phyloP scores from a whole-genome alignment of 2,888 invertebrate genomes.

The Lottia gigantea region DNA sequence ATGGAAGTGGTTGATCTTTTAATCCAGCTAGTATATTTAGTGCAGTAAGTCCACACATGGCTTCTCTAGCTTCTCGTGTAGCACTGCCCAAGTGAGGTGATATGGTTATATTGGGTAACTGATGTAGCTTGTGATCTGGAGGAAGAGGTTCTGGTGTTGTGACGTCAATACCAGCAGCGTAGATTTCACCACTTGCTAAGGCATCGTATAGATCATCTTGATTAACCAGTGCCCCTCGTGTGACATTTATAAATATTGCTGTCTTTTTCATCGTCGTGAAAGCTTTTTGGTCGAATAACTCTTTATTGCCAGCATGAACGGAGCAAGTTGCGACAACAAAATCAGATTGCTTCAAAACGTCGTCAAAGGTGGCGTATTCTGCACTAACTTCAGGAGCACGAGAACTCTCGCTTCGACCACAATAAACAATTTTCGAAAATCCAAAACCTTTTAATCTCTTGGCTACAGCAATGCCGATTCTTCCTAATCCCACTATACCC shows the following conservation, averaged over 20 bases:
- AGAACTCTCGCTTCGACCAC: slow-evolving; percentile 75
- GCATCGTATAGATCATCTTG: slow-evolving; percentile 83
- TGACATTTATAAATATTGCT: slow-evolving; percentile 88
- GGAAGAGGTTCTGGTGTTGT: slow-evolving; percentile 91
- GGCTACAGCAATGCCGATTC: slow-evolving; percentile 77
- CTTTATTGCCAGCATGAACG: slow-evolving; percentile 80
- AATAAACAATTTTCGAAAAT: slow-evolving; percentile 79
- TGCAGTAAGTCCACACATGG: slow-evolving; percentile 82
- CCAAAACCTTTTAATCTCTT: slow-evolving; percentile 81
- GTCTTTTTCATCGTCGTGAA: slow-evolving; percentile 87
- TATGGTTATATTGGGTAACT: slow-evolving; percentile 83
- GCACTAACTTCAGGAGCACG: slow-evolving; percentile 74
- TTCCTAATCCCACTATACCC: slow-evolving; percentile 67
- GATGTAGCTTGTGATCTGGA: slow-evolving; percentile 79
- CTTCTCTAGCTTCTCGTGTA: slow-evolving; percentile 78
- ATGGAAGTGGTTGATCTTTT: slow-evolving; percentile 77
- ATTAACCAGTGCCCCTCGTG: slow-evolving; percentile 75
- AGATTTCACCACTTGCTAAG: slow-evolving; percentile 77
- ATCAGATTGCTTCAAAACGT: slow-evolving; percentile 81
- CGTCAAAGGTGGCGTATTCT: slow-evolving; percentile 77
- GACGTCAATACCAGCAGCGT: slow-evolving; percentile 90
- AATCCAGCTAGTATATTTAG: slow-evolving; percentile 83
- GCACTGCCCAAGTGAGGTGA: slow-evolving; percentile 90
- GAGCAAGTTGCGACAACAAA: slow-evolving; percentile 86
- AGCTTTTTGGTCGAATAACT: slow-evolving; percentile 80